Conservation (phyloP, 2,113 vertebrate species). For the Psittacula cyanocephala region DNA sequence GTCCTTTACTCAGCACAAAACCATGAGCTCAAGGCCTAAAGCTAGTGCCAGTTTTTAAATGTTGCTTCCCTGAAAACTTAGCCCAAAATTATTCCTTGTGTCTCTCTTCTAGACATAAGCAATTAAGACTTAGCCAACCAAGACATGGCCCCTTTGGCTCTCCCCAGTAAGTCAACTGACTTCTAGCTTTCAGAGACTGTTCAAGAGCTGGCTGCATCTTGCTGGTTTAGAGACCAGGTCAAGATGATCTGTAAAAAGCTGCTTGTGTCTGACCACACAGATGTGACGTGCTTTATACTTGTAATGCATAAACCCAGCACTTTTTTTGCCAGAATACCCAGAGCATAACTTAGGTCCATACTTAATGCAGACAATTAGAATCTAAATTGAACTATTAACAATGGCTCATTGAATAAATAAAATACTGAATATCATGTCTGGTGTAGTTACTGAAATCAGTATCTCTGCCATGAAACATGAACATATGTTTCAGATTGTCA, state of each 20-base stretch:
- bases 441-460: not conserved
- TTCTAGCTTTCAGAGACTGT: not conserved
- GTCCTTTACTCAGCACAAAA: not conserved
- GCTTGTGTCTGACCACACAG: fast-evolving
- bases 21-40: not conserved
- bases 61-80: not conserved
- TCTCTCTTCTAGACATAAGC: not conserved
- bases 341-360: not conserved
- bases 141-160: not conserved
- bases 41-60: not conserved
- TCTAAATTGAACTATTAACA: not conserved
- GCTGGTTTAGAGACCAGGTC: not conserved
- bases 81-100: not conserved
- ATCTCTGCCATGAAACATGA: not conserved
- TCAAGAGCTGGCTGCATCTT: not conserved
- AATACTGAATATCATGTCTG: not conserved
- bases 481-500: not conserved
- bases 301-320: not conserved
- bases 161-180: not conserved
- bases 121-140: not conserved
- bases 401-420: not conserved
- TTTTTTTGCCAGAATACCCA: not conserved
- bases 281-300: not conserved
- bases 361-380: not conserved
- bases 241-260: not conserved